Evolutionary conservation across 2,113 vertebrate genomes (phyloP), one percentile per base, ranked within the genome.

Genomic region (Porphyrio hochstetteri): DNA sequence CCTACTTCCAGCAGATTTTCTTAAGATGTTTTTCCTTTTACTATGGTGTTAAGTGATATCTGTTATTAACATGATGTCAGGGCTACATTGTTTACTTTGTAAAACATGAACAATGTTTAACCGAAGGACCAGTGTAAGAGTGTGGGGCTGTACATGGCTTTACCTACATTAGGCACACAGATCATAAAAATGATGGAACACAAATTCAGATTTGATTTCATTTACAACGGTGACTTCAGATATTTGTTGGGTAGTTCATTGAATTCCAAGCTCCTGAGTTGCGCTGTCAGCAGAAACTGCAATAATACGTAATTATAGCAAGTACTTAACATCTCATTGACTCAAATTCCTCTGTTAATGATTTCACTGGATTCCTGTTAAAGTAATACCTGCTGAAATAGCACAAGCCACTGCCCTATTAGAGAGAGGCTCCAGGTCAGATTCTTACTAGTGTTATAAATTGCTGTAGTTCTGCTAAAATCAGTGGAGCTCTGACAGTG

Each of bases 271-370:
- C 82, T 90, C 72, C 63, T 20, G 71, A 94, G 83, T 59, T 94
- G 95, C 24, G 0, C 48, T 89, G 86, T 97, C 96, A 96, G 88
- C 86, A 96, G 84, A 97, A 97, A 94, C 89, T 81, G 87, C 71
- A 92, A 69, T 97, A 95, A 92, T 95, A 96, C 33, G 68, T 97
- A 97, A 97, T 93, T 97, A 92, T 97, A 95, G 79, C 82, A 95
- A 93, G 92, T 92, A 77, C 83, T 96, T 88, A 95, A 96, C 93
- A 97, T 96, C 92, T 92, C 96, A 95, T 96, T 97, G 91, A 88
- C 86, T 97, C 96, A 92, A 77, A 97, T 95, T 93, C 96, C 93
- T 96, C 94, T 96, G 87, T 96, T 96, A 96, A 94, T 96, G 94
- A 94, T 95, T 95, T 96, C 94, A 68, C 53, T 79, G 82, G 86